These are phyloP conservation scores for Melieria picta DNA, from an alignment of 2,888 invertebrate species.

Conservation along the genomic window DNA sequence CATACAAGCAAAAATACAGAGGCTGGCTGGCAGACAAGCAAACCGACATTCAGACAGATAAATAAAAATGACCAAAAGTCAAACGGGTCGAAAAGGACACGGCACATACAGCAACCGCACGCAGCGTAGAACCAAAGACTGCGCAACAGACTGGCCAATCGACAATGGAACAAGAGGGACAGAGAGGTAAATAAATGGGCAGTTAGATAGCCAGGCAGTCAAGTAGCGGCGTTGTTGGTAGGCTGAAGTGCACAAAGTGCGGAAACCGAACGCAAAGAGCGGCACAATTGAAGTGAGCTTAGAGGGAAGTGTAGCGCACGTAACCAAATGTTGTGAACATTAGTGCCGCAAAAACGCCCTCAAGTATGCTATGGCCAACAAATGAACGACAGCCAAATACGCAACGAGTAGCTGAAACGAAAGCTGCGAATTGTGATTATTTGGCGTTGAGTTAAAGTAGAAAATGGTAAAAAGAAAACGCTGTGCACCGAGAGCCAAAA, in stretches of 20 bases:
- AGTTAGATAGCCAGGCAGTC: background rate
- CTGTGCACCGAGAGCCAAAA: background rate
- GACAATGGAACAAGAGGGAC: background rate
- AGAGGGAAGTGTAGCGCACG: background rate
- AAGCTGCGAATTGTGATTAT: too few species aligned
- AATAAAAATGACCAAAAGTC: constrained; percentile 23
- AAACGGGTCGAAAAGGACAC: constrained; percentile 12
- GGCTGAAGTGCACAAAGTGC: background rate
- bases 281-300: too few species aligned
- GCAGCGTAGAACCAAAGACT: background rate
- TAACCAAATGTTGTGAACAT: constrained; percentile 19
- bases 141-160: constrained; percentile 2
- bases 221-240: background rate
- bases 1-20: too few species aligned
- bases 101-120: constrained; percentile 1
- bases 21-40: too few species aligned
- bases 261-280: too few species aligned
- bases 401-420: too few species aligned
- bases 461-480: too few species aligned
- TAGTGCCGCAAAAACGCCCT: constrained; percentile 20
- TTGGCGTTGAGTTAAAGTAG: too few species aligned
- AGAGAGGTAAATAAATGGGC: background rate
- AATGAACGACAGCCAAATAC: too few species aligned
- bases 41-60: too few species aligned
- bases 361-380: constrained; percentile 5